Percentiles rank a stretch among this genome's conserved stretches.
phyloP scores from a whole-genome alignment of 2,797 vertebrate genomes.

The Scolopax rusticola region DNA sequence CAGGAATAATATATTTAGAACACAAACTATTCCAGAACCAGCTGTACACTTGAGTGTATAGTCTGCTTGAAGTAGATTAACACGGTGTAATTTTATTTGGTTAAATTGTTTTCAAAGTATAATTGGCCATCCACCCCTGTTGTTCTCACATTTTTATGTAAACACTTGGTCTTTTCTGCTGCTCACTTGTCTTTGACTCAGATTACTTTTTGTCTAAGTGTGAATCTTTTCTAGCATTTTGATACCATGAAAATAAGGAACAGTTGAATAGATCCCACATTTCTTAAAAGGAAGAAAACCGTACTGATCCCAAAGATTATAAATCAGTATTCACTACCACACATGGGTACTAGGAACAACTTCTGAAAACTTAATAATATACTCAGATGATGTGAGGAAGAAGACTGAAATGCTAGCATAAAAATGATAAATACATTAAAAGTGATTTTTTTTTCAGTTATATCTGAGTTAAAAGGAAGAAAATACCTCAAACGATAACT shows the following conservation, averaged over 20 bases:
- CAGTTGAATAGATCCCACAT: neutral
- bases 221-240: neutral
- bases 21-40: neutral
- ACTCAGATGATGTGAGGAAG: neutral
- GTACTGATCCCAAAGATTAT: neutral
- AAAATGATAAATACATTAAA: neutral
- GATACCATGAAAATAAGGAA: neutral
- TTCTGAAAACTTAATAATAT: neutral
- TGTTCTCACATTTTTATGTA: neutral
- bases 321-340: neutral
- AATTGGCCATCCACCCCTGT: neutral
- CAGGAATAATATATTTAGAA: neutral
- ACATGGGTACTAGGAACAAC: neutral
- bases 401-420: neutral
- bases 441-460: neutral
- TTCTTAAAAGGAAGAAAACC: neutral
- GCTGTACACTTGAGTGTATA: neutral
- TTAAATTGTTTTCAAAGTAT: neutral
- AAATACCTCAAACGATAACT: neutral
- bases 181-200: neutral
- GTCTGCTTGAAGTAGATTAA: neutral
- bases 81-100: neutral
- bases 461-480: neutral
- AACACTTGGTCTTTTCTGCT: neutral
- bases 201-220: neutral